phyloP scores from a whole-genome alignment of 2,113 vertebrate species.

The Hemiscyllium ocellatum region DNA sequence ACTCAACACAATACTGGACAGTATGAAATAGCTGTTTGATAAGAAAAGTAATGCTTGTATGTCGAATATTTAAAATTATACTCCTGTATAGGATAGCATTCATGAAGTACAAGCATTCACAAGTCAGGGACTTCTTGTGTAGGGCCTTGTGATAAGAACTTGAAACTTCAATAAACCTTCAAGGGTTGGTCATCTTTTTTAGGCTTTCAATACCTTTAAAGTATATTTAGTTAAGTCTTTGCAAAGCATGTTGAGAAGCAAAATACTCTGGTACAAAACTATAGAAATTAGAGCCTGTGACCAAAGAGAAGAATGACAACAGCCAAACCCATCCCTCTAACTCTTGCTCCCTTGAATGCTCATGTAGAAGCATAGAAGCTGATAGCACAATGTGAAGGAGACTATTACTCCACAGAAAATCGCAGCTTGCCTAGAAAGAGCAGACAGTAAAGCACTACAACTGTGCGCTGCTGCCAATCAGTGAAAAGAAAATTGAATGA shows the following conservation, averaged over 20 bases:
- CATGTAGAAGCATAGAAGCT: background rate
- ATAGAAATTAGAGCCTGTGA: background rate
- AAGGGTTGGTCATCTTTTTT: background rate
- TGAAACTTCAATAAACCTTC: too few relatives aligned
- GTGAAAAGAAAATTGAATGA: too few relatives aligned
- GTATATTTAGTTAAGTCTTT: background rate
- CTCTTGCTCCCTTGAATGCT: background rate
- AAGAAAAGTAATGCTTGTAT: too few relatives aligned
- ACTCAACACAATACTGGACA: too few relatives aligned
- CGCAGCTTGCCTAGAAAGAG: background rate
- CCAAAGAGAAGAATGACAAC: background rate
- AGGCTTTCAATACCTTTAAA: background rate
- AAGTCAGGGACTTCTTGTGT: too few relatives aligned
- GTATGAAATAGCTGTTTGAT: too few relatives aligned
- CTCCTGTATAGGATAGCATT: too few relatives aligned
- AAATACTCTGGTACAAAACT: background rate
- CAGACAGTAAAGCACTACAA: background rate
- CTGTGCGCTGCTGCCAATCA: background rate
- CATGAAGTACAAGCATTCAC: too few relatives aligned
- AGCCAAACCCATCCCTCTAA: background rate
- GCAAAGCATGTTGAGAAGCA: background rate
- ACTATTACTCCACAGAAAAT: too few relatives aligned
- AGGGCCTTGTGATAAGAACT: background rate
- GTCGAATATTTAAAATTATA: too few relatives aligned
- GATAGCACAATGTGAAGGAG: background rate